Conservation (phyloP, 2,888 invertebrate genomes). For the Dinocampus coccinellae region DNA sequence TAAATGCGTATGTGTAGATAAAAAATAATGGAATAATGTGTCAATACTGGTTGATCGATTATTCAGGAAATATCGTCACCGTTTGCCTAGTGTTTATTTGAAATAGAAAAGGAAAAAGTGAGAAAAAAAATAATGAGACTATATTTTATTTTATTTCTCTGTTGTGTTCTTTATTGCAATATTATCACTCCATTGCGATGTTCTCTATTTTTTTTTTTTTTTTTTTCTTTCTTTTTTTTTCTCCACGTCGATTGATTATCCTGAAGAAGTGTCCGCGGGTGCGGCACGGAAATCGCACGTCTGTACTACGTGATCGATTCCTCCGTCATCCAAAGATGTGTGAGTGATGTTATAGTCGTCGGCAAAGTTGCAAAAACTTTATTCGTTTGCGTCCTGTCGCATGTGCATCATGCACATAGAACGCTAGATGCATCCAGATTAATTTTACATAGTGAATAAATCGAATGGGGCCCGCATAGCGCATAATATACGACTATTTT, state of each 20-base stretch:
- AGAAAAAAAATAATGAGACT: no score
- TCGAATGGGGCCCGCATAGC: not conserved
- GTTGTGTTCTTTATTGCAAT: no score
- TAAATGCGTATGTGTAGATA: no score
- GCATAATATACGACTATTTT: not conserved
- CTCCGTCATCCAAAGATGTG: slow-evolving; percentile 12
- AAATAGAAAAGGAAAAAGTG: no score
- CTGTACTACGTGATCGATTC: slow-evolving; percentile 34
- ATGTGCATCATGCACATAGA: slow-evolving; percentile 10
- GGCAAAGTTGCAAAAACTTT: slow-evolving; percentile 30
- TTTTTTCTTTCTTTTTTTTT: not conserved
- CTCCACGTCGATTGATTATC: not conserved
- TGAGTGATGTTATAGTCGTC: slow-evolving; percentile 20
- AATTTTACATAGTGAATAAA: slow-evolving; percentile 12
- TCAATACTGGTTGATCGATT: no score
- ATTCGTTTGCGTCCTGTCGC: slow-evolving; percentile 5
- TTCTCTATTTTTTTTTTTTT: not conserved
- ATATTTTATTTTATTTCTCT: no score
- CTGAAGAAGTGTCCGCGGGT: slow-evolving; percentile 13
- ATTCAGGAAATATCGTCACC: no score
- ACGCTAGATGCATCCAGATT: slow-evolving; percentile 32
- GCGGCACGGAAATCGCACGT: slow-evolving; percentile 39
- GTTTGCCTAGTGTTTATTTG: no score
- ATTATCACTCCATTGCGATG: not conserved
- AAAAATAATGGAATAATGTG: no score